Base-by-base conservation (phyloP, 2,113 vertebrate genomes). In the Cyphomyrus plagiostoma region DNA sequence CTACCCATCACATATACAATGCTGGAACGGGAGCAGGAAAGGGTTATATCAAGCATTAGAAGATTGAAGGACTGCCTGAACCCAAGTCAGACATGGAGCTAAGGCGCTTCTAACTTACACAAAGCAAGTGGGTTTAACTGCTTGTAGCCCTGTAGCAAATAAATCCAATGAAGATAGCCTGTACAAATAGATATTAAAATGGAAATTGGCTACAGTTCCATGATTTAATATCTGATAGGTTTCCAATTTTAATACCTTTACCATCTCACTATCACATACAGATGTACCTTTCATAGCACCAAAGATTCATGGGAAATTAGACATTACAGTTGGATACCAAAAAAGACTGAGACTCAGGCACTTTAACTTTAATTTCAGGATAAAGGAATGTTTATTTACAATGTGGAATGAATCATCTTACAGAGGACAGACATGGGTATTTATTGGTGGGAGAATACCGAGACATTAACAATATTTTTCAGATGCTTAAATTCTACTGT, bases 111-210 rank as follows among this genome's bases (percentile, higher is more conserved):
- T 48, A 11, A 11, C 82, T 46, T 84, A 42, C 45, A 84, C 35
- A 84, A 84, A 48, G 45, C 42, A 5, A 84, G 45, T 21, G 82
- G 42, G n/a, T 84, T 46, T 46, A 46, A 23, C 42, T 84, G 8
- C 17, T 84, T 84, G 45, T 84, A 48, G 82, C n/a, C 21, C 23
- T 48, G 39, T 23, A 48, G 82, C 21, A 84, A 84, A 48, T 84
- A 45, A 84, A 45, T 84, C 8, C 82, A 84, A 84, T 84, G 39
- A 84, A 84, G 82, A 84, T 46, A 84, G n/a, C 45, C 82, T 21
- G 42, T n/a, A 48, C 21, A 46, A 84, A 84, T 84, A 80, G 74
- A 19, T 42, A 42, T 80, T 80, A 19, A 80, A 80, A 48, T 48
- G 45, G 82, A 84, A 84, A 48, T 48, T 0, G 39, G 82, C 19